Percentiles rank a stretch among this genome's conserved stretches.
Evolutionary conservation across 2,888 invertebrate genomes (phyloP).

Genomic region (Melitaea athalia): DNA sequence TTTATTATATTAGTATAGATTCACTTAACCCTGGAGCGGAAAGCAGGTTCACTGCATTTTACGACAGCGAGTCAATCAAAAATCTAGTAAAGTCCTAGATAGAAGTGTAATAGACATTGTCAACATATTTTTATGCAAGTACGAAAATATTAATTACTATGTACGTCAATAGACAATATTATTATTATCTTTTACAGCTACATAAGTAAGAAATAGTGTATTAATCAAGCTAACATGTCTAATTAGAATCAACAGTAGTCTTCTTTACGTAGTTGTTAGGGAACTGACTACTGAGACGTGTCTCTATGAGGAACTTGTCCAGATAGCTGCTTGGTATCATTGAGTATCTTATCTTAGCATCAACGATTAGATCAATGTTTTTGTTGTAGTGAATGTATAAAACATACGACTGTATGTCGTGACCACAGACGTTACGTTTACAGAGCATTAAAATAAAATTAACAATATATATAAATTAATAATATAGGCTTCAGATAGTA

Average conservation of each 20-base stretch:
- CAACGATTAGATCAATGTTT: slow-evolving; percentile 24
- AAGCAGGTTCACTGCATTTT: too few species aligned
- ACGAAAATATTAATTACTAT: too few species aligned
- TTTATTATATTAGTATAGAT: too few species aligned
- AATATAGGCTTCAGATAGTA: too few species aligned
- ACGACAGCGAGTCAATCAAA: too few species aligned
- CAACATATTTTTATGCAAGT: too few species aligned
- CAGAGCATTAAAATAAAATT: not conserved
- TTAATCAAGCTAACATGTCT: slow-evolving; percentile 27
- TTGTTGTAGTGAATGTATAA: slow-evolving; percentile 15
- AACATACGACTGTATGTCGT: slow-evolving; percentile 16
- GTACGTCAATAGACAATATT: not conserved
- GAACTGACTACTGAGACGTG: slow-evolving; percentile 26
- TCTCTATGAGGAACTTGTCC: slow-evolving; percentile 26
- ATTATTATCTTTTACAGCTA: not conserved
- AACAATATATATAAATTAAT: not conserved
- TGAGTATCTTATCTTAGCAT: slow-evolving; percentile 18
- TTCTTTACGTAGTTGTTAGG: slow-evolving; percentile 28
- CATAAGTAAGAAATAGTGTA: slow-evolving; percentile 19
- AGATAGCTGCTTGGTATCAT: slow-evolving; percentile 25
- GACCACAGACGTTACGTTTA: not conserved
- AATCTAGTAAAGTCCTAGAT: too few species aligned
- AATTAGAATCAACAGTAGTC: slow-evolving; percentile 31
- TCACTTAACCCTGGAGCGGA: too few species aligned
- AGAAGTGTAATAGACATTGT: too few species aligned